A percentile compares a stretch with the other conserved stretches of the same genome.
Conservation (phyloP, 2,888 invertebrate species). For the Drosophila paranaensis region DNA sequence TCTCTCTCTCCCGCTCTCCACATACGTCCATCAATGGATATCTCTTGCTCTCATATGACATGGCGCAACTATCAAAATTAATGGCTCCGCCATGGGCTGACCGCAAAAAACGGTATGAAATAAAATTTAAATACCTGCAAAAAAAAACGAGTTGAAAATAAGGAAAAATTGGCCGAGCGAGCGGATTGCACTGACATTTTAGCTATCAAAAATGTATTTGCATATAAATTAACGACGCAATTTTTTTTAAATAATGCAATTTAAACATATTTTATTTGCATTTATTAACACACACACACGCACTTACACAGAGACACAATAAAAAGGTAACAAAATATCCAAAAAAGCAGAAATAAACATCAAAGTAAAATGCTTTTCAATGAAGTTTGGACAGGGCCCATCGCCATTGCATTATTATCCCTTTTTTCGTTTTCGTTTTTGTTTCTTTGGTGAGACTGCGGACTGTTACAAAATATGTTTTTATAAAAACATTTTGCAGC, state of each 20-base stretch:
- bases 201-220: conserved; percentile 80
- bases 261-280: conserved; percentile 80
- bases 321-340: conserved; percentile 47
- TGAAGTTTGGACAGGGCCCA: conserved; percentile 50
- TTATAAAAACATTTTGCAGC: conserved; percentile 71
- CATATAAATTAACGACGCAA: conserved; percentile 76
- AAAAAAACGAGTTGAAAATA: conserved; percentile 8
- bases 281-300: conserved; percentile 62
- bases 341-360: conserved; percentile 55
- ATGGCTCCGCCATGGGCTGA: conserved; percentile 56
- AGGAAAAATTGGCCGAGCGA: conserved; percentile 8
- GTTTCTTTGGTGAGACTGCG: conserved; percentile 30
- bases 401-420: conserved; percentile 68
- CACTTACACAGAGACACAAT: conserved; percentile 4
- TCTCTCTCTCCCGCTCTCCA: background rate
- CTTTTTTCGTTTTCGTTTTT: conserved; percentile 31
- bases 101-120: conserved; percentile 58
- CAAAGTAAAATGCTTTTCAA: conserved; percentile 72
- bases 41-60: conserved; percentile 57
- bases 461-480: conserved; percentile 78
- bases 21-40: conserved; percentile 68
- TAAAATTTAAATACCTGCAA: conserved; percentile 72
- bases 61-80: conserved; percentile 76
- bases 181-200: conserved; percentile 69
- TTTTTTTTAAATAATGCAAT: conserved; percentile 77